These are phyloP conservation scores for Neodiprion fabricii DNA, from an alignment of 1,140 invertebrate species.

Conservation along the genomic window DNA sequence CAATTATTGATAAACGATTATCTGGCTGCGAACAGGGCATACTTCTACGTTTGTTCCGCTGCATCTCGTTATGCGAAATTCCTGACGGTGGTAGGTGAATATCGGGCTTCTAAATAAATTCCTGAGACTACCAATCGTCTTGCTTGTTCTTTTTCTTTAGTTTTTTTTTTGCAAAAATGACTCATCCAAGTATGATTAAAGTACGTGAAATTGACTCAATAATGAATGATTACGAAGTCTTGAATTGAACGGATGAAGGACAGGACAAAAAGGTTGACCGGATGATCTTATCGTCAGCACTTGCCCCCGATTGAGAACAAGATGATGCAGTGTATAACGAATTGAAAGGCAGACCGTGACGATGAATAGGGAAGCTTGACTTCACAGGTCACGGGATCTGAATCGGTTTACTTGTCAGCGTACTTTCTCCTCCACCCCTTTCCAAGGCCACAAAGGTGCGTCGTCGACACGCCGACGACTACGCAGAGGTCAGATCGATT, in stretches of 20 bases:
- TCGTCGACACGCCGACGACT: no score
- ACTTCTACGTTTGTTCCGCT: constrained; percentile 6
- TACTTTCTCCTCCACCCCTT: not conserved
- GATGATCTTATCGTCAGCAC: not conserved
- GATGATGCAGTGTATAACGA: not conserved
- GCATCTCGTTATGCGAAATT: constrained; percentile 3
- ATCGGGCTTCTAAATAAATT: no score
- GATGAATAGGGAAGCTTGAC: not conserved
- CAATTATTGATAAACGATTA: constrained; percentile 15
- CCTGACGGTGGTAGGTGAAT: not conserved
- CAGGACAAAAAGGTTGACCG: not conserved
- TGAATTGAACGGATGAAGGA: no score
- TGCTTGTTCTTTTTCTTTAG: no score
- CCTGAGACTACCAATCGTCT: no score
- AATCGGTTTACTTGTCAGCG: not conserved
- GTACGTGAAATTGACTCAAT: no score
- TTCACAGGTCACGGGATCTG: constrained; percentile 4
- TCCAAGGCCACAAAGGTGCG: no score
- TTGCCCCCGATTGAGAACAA: not conserved
- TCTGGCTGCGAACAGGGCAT: not conserved
- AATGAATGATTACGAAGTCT: no score
- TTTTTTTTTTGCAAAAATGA: no score
- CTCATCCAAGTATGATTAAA: no score
- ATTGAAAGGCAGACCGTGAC: not conserved
- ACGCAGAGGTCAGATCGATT: no score